A percentile compares a stretch with the other conserved stretches of the same genome.
Conservation (phyloP, 2,797 vertebrate species). For the Xiphophorus birchmanni region DNA sequence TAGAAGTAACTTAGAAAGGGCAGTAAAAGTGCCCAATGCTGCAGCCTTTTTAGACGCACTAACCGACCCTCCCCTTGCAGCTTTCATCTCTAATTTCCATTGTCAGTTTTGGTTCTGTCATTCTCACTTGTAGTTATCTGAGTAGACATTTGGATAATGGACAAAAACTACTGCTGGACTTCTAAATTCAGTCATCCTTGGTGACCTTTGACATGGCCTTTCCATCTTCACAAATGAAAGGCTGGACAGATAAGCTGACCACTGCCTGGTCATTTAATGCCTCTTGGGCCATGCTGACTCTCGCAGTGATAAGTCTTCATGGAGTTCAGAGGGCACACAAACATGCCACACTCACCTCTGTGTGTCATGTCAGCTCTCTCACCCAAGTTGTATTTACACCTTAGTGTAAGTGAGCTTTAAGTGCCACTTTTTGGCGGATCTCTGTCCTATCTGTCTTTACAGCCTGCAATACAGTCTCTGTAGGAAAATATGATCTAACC, state of each 20-base stretch:
- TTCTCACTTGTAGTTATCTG: slow-evolving; percentile 83
- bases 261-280: slow-evolving; percentile 72
- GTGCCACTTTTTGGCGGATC: slow-evolving; percentile 53
- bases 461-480: slow-evolving; percentile 29
- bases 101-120: slow-evolving; percentile 76
- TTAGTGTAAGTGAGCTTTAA: slow-evolving; percentile 73
- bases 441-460: slow-evolving; percentile 59
- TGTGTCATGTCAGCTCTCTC: slow-evolving; percentile 70
- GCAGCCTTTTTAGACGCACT: slow-evolving; percentile 63
- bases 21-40: slow-evolving; percentile 51
- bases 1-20: slow-evolving; percentile 38
- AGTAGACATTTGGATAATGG: slow-evolving; percentile 81
- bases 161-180: slow-evolving; percentile 72
- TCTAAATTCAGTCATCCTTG: slow-evolving; percentile 81
- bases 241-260: slow-evolving; percentile 77
- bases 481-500: slow-evolving; percentile 53
- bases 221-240: slow-evolving; percentile 83
- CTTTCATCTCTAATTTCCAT: slow-evolving; percentile 75
- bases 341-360: slow-evolving; percentile 71
- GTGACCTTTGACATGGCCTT: slow-evolving; percentile 79
- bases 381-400: slow-evolving; percentile 68
- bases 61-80: slow-evolving; percentile 57
- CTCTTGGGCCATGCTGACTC: slow-evolving; percentile 71
- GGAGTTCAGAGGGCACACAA: slow-evolving; percentile 79
- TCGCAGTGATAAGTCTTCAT: slow-evolving; percentile 77